These are phyloP conservation scores for Pogonomyrmex barbatus DNA, from an alignment of 1,140 invertebrate species.

Conservation along the genomic window DNA sequence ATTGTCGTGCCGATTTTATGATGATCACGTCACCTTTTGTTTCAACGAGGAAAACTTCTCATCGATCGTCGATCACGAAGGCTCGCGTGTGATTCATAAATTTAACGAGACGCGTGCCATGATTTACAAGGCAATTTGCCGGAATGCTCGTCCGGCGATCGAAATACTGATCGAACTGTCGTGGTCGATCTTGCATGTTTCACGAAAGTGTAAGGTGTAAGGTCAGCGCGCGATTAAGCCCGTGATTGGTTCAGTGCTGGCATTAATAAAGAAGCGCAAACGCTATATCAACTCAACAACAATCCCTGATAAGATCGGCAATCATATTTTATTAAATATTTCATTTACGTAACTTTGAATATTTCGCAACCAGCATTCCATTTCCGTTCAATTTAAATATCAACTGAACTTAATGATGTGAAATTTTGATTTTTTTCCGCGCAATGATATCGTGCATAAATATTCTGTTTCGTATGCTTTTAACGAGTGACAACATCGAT, in stretches of 20 bases:
- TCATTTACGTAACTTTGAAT: constrained; percentile 32
- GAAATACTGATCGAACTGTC: constrained; percentile 59
- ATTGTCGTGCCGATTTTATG: constrained; percentile 65
- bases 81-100: constrained; percentile 59
- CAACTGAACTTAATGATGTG: neutral
- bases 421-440: neutral
- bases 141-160: constrained; percentile 55
- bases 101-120: constrained; percentile 57
- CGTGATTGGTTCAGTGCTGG: constrained; percentile 29
- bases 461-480: neutral
- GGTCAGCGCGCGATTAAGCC: constrained; percentile 51
- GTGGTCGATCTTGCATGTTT: constrained; percentile 40
- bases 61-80: constrained; percentile 60
- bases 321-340: constrained; percentile 39
- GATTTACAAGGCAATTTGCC: constrained; percentile 59
- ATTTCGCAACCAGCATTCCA: neutral
- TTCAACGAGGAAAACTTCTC: constrained; percentile 23
- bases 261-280: constrained; percentile 53
- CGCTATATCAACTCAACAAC: constrained; percentile 41
- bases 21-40: constrained; percentile 20
- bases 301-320: constrained; percentile 9
- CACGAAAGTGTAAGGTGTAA: constrained; percentile 33
- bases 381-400: constrained; percentile 1
- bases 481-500: neutral
- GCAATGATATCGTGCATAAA: neutral